Conservation (phyloP, 2,797 vertebrate species). For the Rhinophrynus dorsalis region DNA sequence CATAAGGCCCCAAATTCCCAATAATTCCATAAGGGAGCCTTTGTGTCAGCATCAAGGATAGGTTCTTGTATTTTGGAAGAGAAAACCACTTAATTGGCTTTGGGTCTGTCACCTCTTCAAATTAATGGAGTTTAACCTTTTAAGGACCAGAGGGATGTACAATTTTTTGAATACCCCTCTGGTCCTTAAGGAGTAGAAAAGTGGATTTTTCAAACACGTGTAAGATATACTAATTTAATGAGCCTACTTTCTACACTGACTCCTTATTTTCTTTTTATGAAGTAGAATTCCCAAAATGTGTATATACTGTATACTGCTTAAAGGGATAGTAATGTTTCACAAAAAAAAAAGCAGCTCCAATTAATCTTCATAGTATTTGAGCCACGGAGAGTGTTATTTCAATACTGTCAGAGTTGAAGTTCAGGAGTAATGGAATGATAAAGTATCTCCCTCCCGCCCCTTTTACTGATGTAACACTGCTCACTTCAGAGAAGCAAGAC, state of each 20-base stretch:
- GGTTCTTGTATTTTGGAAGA: background rate
- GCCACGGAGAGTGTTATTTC: too few relatives aligned
- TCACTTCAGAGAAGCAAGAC: too few relatives aligned
- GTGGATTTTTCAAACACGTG: background rate
- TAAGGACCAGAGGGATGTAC: too few relatives aligned
- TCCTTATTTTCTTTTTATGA: background rate
- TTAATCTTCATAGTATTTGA: too few relatives aligned
- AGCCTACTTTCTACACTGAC: constrained; percentile 4
- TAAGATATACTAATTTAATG: background rate
- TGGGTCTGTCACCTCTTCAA: background rate
- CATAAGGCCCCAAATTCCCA: too few relatives aligned
- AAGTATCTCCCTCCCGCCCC: too few relatives aligned
- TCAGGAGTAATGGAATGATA: too few relatives aligned
- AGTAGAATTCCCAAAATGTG: background rate
- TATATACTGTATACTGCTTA: background rate
- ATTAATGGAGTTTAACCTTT: background rate
- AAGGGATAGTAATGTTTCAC: too few relatives aligned
- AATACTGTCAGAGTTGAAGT: too few relatives aligned
- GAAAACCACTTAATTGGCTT: background rate
- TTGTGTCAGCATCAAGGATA: background rate
- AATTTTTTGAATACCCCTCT: too few relatives aligned
- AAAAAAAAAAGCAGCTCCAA: too few relatives aligned
- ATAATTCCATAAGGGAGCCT: constrained; percentile 1
- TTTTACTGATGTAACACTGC: too few relatives aligned
- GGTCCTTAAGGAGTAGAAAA: background rate